phyloP scores from a whole-genome alignment of 2,888 invertebrate species.

The Heliconius erato region DNA sequence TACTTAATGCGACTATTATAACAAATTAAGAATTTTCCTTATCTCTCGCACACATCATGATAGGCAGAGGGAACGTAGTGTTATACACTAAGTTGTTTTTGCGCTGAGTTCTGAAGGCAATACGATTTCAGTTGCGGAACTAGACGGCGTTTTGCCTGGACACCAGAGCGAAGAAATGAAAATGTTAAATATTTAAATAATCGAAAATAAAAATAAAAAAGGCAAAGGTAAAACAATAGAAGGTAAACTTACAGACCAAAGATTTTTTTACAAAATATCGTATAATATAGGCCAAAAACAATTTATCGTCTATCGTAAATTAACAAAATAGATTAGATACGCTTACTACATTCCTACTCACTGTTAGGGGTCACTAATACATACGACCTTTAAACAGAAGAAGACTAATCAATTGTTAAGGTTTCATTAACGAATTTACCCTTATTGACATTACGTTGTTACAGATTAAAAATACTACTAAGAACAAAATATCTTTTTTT shows the following conservation, averaged over 20 bases:
- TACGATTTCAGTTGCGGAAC: too few relatives aligned
- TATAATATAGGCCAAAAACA: background rate
- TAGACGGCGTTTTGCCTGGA: too few relatives aligned
- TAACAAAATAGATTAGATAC: background rate
- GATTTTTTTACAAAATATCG: background rate
- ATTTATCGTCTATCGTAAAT: background rate
- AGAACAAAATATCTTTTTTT: background rate
- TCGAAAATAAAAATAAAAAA: background rate
- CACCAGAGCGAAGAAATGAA: too few relatives aligned
- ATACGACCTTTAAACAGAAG: constrained; percentile 3
- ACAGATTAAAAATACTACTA: background rate
- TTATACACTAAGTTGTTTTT: too few relatives aligned
- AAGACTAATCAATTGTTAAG: constrained; percentile 24
- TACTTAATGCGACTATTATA: background rate
- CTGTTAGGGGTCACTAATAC: constrained; percentile 2
- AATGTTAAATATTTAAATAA: background rate
- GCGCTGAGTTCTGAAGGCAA: too few relatives aligned
- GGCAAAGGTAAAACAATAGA: background rate
- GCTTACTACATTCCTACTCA: background rate
- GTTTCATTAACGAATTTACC: constrained; percentile 23
- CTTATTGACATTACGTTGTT: background rate
- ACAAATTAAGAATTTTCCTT: background rate
- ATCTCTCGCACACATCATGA: too few relatives aligned
- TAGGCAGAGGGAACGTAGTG: too few relatives aligned
- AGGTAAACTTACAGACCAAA: background rate